Conservation (phyloP, 2,888 invertebrate genomes). For the Omphaloscelis lunosa region DNA sequence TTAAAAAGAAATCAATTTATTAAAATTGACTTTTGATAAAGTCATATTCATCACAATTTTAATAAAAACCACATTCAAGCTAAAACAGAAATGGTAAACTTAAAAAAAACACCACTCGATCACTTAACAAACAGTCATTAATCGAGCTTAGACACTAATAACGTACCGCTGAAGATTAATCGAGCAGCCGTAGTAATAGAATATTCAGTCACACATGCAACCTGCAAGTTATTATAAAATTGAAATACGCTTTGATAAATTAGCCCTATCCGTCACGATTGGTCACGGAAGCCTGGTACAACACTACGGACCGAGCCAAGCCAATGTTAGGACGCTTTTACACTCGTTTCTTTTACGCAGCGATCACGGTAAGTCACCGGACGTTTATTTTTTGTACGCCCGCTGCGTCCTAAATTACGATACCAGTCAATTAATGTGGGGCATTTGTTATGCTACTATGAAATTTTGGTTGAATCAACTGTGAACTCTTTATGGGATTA, state of each 20-base stretch:
- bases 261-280: slow-evolving; percentile 89
- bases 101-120: slow-evolving; percentile 77
- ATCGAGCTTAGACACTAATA: slow-evolving; percentile 87
- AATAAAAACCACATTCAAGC: slow-evolving; percentile 21
- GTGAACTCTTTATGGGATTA: slow-evolving; percentile 18
- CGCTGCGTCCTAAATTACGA: slow-evolving; percentile 64
- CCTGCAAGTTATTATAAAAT: slow-evolving; percentile 88
- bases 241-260: slow-evolving; percentile 88
- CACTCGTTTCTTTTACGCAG: slow-evolving; percentile 68
- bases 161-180: slow-evolving; percentile 86
- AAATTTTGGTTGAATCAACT: slow-evolving; percentile 34
- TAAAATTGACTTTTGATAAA: background rate
- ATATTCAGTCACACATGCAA: slow-evolving; percentile 89
- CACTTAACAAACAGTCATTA: slow-evolving; percentile 87
- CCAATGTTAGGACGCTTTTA: slow-evolving; percentile 66
- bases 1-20: background rate
- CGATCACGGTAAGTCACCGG: slow-evolving; percentile 38
- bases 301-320: slow-evolving; percentile 56
- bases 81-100: slow-evolving; percentile 54
- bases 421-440: slow-evolving; percentile 62
- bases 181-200: slow-evolving; percentile 85
- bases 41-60: background rate
- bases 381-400: slow-evolving; percentile 53
- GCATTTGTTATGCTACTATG: slow-evolving; percentile 55
- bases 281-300: slow-evolving; percentile 85